These are phyloP conservation scores for Ptilorrhoa leucosticta DNA, from an alignment of 2,113 vertebrate species.

Conservation along the genomic window DNA sequence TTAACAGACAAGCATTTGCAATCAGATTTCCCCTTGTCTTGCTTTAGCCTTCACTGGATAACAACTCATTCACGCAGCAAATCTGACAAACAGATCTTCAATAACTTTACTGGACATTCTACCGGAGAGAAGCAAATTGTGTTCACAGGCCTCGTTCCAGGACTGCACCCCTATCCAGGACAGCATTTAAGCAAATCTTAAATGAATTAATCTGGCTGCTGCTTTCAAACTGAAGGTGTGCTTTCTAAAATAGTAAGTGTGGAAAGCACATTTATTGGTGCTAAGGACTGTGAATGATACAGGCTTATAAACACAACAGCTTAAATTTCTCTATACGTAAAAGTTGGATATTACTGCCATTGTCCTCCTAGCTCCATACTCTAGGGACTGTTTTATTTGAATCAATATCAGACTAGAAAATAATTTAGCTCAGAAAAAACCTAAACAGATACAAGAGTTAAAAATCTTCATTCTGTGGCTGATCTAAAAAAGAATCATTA, in stretches of 20 bases:
- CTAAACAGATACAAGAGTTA: not conserved
- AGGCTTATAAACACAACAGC: not conserved
- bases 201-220: not conserved
- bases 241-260: not conserved
- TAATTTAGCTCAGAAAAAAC: not conserved
- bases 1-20: not conserved
- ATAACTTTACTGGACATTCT: not conserved
- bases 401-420: not conserved
- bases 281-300: not conserved
- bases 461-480: not conserved
- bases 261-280: not conserved
- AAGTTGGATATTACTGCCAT: not conserved
- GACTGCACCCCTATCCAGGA: not conserved
- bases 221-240: not conserved
- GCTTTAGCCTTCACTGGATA: not conserved
- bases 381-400: not conserved
- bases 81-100: not conserved
- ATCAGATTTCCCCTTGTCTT: not conserved
- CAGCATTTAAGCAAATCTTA: not conserved
- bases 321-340: not conserved
- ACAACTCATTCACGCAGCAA: not conserved
- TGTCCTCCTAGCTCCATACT: not conserved
- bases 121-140: not conserved
- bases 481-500: not conserved
- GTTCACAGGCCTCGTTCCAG: not conserved